Evolutionary conservation across 2,888 invertebrate genomes (phyloP).

Genomic region (Tyria jacobaeae): DNA sequence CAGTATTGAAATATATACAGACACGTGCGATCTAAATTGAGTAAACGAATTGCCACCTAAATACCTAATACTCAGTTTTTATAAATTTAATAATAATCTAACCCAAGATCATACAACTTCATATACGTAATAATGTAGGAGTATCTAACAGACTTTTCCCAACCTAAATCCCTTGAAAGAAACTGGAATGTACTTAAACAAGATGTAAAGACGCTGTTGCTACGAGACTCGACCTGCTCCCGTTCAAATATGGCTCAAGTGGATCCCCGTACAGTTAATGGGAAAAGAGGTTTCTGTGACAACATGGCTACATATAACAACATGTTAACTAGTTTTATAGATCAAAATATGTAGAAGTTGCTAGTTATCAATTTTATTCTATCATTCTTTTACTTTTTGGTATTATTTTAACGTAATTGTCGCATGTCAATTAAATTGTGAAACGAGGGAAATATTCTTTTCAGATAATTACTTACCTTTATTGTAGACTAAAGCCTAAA

Average conservation of each 20-base stretch:
- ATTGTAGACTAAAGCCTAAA: no score
- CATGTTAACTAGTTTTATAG: background rate
- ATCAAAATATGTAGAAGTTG: background rate
- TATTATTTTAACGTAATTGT: no score
- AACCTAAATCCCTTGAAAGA: constrained; percentile 39
- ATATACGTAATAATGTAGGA: no score
- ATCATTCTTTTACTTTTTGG: no score
- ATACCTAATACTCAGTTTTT: no score
- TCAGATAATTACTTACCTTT: no score
- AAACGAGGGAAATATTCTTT: no score
- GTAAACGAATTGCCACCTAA: background rate
- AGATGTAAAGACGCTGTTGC: background rate
- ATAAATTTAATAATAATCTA: no score
- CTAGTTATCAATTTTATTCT: no score
- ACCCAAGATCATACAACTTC: no score
- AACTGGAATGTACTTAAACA: constrained; percentile 30
- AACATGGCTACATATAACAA: background rate
- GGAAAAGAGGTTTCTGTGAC: constrained; percentile 16
- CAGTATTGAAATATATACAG: no score
- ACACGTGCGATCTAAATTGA: background rate
- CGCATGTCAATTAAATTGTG: no score
- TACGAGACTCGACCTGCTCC: constrained; percentile 43
- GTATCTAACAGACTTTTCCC: constrained; percentile 23
- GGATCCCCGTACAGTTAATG: constrained; percentile 20
- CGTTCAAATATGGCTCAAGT: constrained; percentile 52